Conservation (phyloP, 1,140 invertebrate species). For the Aphidius gifuensis region DNA sequence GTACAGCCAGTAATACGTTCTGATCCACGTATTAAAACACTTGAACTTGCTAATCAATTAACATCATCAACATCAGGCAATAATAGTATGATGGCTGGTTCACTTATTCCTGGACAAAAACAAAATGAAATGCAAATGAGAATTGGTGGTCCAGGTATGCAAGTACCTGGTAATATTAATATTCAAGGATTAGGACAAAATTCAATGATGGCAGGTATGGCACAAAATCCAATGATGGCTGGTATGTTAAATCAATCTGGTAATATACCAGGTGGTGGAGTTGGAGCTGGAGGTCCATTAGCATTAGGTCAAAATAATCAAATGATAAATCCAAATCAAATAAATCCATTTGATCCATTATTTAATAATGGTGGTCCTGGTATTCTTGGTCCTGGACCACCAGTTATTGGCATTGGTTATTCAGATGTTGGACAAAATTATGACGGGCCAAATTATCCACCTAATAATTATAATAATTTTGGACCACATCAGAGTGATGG, state of each 20-base stretch:
- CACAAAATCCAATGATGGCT: constrained; percentile 53
- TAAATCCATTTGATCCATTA: constrained; percentile 44
- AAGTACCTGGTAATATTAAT: constrained; percentile 18
- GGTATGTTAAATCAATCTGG: constrained; percentile 43
- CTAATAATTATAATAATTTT: constrained; percentile 39
- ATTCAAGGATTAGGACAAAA: neutral
- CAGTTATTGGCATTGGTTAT: constrained; percentile 29
- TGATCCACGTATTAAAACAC: constrained; percentile 59
- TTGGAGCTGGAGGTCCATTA: constrained; percentile 46
- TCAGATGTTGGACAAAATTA: constrained; percentile 39
- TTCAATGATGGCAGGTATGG: constrained; percentile 30
- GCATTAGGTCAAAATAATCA: constrained; percentile 45
- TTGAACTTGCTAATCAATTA: constrained; percentile 44
- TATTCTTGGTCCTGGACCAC: constrained; percentile 45
- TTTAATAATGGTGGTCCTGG: constrained; percentile 48
- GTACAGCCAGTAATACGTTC: constrained; percentile 36
- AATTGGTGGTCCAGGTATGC: constrained; percentile 12
- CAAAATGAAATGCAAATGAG: constrained; percentile 2
- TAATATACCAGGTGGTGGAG: constrained; percentile 34
- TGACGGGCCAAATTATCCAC: constrained; percentile 35
- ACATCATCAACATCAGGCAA: constrained; percentile 24
- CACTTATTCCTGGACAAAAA: neutral
- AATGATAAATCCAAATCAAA: constrained; percentile 31
- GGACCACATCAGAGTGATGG: constrained; percentile 40
- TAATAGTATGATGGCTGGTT: neutral